Evolutionary conservation across 1,140 invertebrate genomes (phyloP).

Genomic region (Periplaneta americana): DNA sequence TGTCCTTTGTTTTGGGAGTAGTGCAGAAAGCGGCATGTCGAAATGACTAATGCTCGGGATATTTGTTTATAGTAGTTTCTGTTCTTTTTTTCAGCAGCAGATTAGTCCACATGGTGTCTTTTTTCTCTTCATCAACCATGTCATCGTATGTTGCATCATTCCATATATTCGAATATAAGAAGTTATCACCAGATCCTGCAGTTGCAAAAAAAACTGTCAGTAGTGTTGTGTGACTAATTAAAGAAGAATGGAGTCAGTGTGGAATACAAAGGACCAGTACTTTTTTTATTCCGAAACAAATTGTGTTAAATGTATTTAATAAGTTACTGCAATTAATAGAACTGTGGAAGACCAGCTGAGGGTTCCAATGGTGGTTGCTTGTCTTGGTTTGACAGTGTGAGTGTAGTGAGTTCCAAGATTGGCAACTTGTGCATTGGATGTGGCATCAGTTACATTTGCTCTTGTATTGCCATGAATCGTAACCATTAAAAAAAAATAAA

Average conservation of each 20-base stretch:
- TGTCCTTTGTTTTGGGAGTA: neutral
- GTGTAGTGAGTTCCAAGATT: neutral
- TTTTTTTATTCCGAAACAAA: neutral
- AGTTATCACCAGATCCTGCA: conserved; percentile 6
- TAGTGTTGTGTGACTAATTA: conserved; percentile 3
- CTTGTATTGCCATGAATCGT: neutral
- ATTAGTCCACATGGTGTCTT: conserved; percentile 7
- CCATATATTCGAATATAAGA: conserved; percentile 2
- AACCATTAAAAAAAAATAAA: neutral
- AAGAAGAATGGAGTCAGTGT: neutral
- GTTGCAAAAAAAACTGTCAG: neutral
- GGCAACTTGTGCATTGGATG: neutral
- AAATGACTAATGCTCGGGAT: neutral
- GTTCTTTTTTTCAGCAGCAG: conserved; percentile 14
- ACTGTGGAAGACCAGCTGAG: neutral
- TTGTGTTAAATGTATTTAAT: conserved; percentile 3
- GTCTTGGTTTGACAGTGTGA: neutral
- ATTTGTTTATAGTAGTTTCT: neutral
- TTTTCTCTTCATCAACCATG: neutral
- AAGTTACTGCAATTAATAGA: neutral
- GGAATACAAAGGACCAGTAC: neutral
- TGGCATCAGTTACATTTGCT: neutral
- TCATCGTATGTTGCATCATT: conserved; percentile 13
- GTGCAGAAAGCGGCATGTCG: neutral
- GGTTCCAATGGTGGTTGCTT: neutral